Evolutionary conservation across 2,113 vertebrate genomes (phyloP), one percentile per base, ranked within the genome.

Genomic region (Aplodontia rufa): DNA sequence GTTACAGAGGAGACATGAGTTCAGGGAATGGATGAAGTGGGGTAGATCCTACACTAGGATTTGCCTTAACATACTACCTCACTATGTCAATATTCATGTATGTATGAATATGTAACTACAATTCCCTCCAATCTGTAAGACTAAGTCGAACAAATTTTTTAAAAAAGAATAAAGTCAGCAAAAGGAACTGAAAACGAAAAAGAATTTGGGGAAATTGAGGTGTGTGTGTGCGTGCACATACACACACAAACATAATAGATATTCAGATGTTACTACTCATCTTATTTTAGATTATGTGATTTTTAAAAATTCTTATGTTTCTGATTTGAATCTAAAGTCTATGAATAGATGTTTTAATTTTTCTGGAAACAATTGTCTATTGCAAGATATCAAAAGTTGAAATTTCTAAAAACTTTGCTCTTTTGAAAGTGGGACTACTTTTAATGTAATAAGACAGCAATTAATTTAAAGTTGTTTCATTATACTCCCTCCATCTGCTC

Each of bases 391-490:
- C 95, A 79, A 72, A 90, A 75, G n/a, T 84, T 85, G 14, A 87
- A 84, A 53, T 19, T n/a, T 95, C 82, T 71, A 45, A 72, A 22
- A 90, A 49, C 6, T 75, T 69, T 66, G 76, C 68, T 87, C 32
- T 69, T 90, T 93, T 89, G 66, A 93, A 91, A 94, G 88, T 8
- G 86, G 3, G 16, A 72, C 64, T 74, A 74, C 53, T 82, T 82
- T 81, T 91, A 83, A 19, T 91, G 11, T 87, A 87, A 2, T 26
- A 87, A 94, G n/a, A 81, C 42, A 53, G 28, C 37, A 84, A 81
- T 83, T 19, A 60, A 60, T 76, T 93, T 88, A 94, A 96, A 90
- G 30, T 91, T 82, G 75, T 93, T 91, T 95, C 84, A 84, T 85
- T 89, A 79, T 8, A 82, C 51, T 80, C 71, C 30, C 8, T 86